Percentiles rank a stretch among this genome's conserved stretches.
Evolutionary conservation across 2,113 vertebrate species (phyloP).

Genomic region (Cololabis saira): DNA sequence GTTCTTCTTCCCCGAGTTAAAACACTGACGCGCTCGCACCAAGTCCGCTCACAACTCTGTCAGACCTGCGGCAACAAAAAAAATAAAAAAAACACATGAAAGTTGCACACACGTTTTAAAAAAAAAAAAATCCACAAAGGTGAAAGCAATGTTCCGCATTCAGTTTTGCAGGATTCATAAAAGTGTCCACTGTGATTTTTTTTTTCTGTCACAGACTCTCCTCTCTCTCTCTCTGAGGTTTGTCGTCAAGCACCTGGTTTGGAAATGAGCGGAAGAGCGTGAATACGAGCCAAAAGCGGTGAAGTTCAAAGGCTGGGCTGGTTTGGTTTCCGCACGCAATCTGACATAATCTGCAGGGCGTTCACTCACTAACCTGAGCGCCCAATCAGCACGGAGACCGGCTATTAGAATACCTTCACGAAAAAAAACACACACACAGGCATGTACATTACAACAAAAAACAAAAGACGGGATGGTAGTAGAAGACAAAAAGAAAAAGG

Average conservation of each 20-base stretch:
- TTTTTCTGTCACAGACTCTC: slow-evolving; percentile 53
- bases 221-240: slow-evolving; percentile 75
- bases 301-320: slow-evolving; percentile 96
- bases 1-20: slow-evolving; percentile 62
- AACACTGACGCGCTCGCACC: slow-evolving; percentile 56
- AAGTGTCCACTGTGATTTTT: slow-evolving; percentile 54
- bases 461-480: slow-evolving; percentile 73
- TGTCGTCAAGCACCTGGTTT: slow-evolving; percentile 88
- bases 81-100: slow-evolving; percentile 55
- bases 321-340: slow-evolving; percentile 87
- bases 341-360: slow-evolving; percentile 95
- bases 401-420: slow-evolving; percentile 83
- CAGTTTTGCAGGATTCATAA: slow-evolving; percentile 68
- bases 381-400: slow-evolving; percentile 91
- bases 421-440: slow-evolving; percentile 62
- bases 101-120: slow-evolving; percentile 47
- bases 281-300: slow-evolving; percentile 89
- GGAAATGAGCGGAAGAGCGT: slow-evolving; percentile 87
- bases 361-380: slow-evolving; percentile 87
- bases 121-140: slow-evolving; percentile 78
- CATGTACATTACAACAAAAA: slow-evolving; percentile 82
- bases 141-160: slow-evolving; percentile 77
- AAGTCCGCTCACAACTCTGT: slow-evolving; percentile 67
- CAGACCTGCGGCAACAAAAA: slow-evolving; percentile 41
- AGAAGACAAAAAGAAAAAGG: slow-evolving; percentile 28